A percentile compares a stretch with the other conserved stretches of the same genome.
These are phyloP conservation scores for Scomber japonicus DNA, from an alignment of 2,113 vertebrate genomes.

Conservation along the genomic window DNA sequence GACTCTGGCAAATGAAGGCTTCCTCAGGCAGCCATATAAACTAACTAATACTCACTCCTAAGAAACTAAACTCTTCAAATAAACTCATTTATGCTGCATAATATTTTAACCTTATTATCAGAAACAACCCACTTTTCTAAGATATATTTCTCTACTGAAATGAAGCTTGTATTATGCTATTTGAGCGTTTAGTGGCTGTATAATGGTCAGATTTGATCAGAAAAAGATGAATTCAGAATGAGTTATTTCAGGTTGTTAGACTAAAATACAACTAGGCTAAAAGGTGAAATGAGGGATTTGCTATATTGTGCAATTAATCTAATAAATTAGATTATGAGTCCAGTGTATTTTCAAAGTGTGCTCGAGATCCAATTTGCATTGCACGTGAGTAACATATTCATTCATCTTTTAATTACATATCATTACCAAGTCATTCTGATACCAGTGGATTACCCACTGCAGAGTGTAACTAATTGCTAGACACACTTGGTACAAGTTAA, in stretches of 20 bases:
- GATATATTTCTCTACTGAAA: too few species aligned
- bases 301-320: slow-evolving; percentile 25
- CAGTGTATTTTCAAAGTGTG: slow-evolving; percentile 48
- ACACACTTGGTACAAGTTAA: slow-evolving; percentile 77
- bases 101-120: too few species aligned
- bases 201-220: too few species aligned
- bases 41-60: too few species aligned
- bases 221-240: too few species aligned
- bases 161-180: too few species aligned
- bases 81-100: too few species aligned
- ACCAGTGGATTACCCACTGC: slow-evolving; percentile 75
- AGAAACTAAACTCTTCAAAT: too few species aligned
- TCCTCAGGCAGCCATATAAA: too few species aligned
- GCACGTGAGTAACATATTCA: slow-evolving; percentile 67
- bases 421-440: slow-evolving; percentile 77
- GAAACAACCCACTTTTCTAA: too few species aligned
- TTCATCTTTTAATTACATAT: slow-evolving; percentile 81
- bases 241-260: slow-evolving; percentile 20
- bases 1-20: too few species aligned
- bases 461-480: slow-evolving; percentile 76
- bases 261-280: slow-evolving; percentile 5
- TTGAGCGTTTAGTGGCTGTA: too few species aligned
- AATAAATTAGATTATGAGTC: slow-evolving; percentile 52
- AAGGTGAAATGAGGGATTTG: slow-evolving; percentile 33
- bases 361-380: slow-evolving; percentile 72